Base-by-base conservation (phyloP, 1,140 invertebrate species). In the Neoseiulus cucumeris region DNA sequence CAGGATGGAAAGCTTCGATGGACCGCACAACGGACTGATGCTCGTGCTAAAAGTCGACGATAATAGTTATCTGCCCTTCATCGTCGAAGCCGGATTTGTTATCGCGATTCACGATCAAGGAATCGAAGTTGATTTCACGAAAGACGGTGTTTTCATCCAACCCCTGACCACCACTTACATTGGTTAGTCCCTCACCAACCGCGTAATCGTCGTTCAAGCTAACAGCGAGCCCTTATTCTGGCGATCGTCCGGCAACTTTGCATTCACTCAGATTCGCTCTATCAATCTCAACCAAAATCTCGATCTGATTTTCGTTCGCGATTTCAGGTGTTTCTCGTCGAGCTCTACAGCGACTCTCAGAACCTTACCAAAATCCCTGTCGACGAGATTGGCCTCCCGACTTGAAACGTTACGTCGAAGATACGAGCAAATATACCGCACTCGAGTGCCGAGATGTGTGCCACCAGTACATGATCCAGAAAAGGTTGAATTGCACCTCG, bases 111-210 rank as follows among this genome's bases (percentile, higher is more conserved):
- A 59, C 9, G 51, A 59, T 25, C 51, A 59, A 9, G 51, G 51
- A 18, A 20, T 59, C 22, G 51, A 59, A 20, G 51, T 59, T 5
- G 51, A 59, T 33, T 59, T 59, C 22, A 59, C 51, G 22, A 59
- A 59, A 33, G 51, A 59, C 51, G 51, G 51, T 12, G 51, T 59
- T 33, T 59, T 59, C 22, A 59, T 59, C 14, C 51, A 59, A 33
- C 51, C 51, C 17, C 51, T 59, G 12, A 59, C 51, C 14, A 59
- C 51, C 17, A 59, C 51, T 4, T 59, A 29, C 51, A 59, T 59
- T 59, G 51, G 51, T 59, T 29, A 4, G 33, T 39, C n/a, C n/a
- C n/a, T n/a, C n/a, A n/a, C n/a, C n/a, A n/a, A n/a, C n/a, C n/a
- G n/a, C n/a, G n/a, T n/a, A n/a, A n/a, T n/a, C n/a, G n/a, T n/a